phyloP scores from a whole-genome alignment of 2,888 invertebrate genomes.

The Amphiduros pacificus region DNA sequence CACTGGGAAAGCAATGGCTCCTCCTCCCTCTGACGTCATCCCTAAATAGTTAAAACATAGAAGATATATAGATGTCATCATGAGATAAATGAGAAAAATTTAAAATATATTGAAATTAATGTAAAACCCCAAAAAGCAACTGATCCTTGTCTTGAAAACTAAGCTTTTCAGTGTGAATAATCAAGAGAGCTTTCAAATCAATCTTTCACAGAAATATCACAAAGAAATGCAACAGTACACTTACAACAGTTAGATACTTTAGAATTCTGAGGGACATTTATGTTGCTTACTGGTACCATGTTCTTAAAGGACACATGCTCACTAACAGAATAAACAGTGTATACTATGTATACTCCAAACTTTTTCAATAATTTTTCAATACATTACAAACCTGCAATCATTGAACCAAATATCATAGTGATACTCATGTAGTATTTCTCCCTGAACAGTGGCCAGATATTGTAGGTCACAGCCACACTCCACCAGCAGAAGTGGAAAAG shows the following conservation, averaged over 20 bases:
- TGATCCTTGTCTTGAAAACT: neutral
- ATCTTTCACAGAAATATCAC: no score
- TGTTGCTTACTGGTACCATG: no score
- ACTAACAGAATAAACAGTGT: no score
- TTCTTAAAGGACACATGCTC: no score
- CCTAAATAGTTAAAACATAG: neutral
- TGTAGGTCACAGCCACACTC: constrained; percentile 1
- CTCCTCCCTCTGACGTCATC: constrained; percentile 14
- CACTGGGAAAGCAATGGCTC: constrained; percentile 16
- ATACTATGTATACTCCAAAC: no score
- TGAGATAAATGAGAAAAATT: neutral
- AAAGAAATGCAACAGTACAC: no score
- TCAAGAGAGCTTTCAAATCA: neutral
- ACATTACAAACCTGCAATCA: constrained; percentile 9
- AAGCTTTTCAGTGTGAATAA: neutral
- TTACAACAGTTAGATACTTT: no score
- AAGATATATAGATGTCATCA: neutral
- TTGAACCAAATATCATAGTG: constrained; percentile 10
- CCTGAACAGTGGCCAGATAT: constrained; percentile 5
- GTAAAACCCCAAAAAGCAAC: neutral
- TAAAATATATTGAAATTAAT: neutral
- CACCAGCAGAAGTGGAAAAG: constrained; percentile 12
- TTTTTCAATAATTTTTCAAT: no score
- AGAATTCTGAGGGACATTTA: no score
- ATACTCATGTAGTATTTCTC: constrained; percentile 6